These are phyloP conservation scores for Amphilophus citrinellus DNA, from an alignment of 2,113 vertebrate species.

Conservation along the genomic window DNA sequence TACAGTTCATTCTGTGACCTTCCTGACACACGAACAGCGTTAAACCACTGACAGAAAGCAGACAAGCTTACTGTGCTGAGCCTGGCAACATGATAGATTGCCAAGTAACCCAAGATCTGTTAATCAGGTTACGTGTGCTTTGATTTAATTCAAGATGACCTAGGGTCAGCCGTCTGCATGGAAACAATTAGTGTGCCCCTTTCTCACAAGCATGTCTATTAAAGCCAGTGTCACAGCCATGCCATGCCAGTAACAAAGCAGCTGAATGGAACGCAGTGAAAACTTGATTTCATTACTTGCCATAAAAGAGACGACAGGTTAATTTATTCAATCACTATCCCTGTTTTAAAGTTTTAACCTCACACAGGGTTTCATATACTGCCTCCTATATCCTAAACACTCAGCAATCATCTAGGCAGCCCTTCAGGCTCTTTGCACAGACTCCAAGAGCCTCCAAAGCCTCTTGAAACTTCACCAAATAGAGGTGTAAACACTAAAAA, in stretches of 20 bases:
- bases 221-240: background rate
- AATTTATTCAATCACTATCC: no score
- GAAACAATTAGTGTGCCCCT: background rate
- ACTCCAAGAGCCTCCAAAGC: no score
- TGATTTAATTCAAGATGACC: constrained; percentile 35
- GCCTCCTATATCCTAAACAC: background rate
- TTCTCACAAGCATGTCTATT: background rate
- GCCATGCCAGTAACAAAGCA: background rate
- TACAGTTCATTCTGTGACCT: background rate
- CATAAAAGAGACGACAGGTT: background rate
- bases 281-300: background rate
- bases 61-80: constrained; percentile 2
- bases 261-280: background rate
- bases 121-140: constrained; percentile 54
- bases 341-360: no score
- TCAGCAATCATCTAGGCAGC: background rate
- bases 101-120: constrained; percentile 24
- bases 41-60: constrained; percentile 23
- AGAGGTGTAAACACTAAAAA: no score
- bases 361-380: no score
- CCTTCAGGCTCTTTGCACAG: background rate
- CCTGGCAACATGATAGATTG: background rate
- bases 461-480: no score
- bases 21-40: background rate
- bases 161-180: background rate